Conservation (phyloP, 2,797 vertebrate species). For the Arctocebus calabarensis region DNA sequence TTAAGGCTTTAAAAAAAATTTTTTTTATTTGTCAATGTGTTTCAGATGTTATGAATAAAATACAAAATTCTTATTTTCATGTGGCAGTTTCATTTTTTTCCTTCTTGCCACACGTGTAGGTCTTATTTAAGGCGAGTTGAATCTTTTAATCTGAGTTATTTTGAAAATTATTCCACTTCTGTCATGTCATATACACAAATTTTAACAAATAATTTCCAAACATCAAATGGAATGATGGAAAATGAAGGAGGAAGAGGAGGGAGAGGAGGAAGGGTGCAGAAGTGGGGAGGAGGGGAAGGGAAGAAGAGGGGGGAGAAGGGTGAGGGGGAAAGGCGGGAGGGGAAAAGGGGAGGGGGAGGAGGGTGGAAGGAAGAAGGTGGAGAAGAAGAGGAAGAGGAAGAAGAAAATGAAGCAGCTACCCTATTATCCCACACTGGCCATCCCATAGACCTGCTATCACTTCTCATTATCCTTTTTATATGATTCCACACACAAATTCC, state of each 20-base stretch:
- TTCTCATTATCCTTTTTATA: conserved; percentile 51
- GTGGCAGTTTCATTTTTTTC: not conserved
- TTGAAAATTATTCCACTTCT: conserved; percentile 23
- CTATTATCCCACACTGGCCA: not conserved
- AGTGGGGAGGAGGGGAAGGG: too few species aligned
- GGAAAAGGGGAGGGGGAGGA: too few species aligned
- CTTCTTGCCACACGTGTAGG: not conserved
- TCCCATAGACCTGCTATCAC: not conserved
- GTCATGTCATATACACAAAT: not conserved
- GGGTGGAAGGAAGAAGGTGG: not conserved
- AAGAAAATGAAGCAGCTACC: not conserved
- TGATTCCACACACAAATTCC: conserved; percentile 46
- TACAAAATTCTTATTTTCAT: not conserved
- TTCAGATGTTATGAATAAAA: not conserved
- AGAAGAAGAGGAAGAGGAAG: not conserved
- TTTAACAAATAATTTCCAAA: conserved; percentile 4
- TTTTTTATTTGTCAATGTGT: not conserved
- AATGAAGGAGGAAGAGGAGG: not conserved
- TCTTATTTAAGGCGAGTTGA: not conserved
- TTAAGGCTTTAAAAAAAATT: not conserved
- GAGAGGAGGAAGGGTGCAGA: too few species aligned
- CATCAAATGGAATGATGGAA: not conserved
- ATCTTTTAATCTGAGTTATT: not conserved
- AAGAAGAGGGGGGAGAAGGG: too few species aligned
- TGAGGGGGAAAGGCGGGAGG: not conserved